phyloP scores from a whole-genome alignment of 2,888 invertebrate genomes.

The Dynastes grantii region DNA sequence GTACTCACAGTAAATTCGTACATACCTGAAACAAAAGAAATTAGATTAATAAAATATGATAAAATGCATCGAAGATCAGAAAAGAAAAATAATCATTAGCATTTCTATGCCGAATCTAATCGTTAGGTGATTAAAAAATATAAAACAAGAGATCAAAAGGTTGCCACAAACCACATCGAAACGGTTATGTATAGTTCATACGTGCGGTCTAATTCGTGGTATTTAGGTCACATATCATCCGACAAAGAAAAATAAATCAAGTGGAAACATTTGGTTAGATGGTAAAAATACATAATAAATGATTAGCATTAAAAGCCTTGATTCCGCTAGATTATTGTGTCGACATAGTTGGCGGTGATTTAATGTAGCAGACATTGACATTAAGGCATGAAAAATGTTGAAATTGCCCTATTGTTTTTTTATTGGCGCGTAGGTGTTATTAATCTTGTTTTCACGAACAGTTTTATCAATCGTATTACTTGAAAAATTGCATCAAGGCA shows the following conservation, averaged over 20 bases:
- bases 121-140: not conserved
- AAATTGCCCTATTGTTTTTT: conserved; percentile 31
- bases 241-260: conserved; percentile 33
- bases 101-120: not conserved
- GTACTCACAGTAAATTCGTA: conserved; percentile 20
- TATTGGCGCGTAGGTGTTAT: conserved; percentile 11
- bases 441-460: conserved; percentile 16
- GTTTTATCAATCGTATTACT: not conserved
- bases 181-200: not conserved
- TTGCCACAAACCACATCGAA: not conserved
- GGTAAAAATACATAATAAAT: not conserved
- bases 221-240: conserved; percentile 36
- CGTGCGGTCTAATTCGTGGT: conserved; percentile 12
- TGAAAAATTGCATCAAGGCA: no score
- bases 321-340: conserved; percentile 26
- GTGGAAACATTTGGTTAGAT: not conserved
- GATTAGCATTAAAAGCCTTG: conserved; percentile 29
- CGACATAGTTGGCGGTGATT: conserved; percentile 36
- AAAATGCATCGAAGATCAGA: not conserved
- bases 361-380: conserved; percentile 22
- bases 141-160: not conserved
- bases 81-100: not conserved
- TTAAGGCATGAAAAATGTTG: not conserved
- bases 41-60: not conserved
- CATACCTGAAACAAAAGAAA: conserved; percentile 44